Evolutionary conservation across 2,888 invertebrate genomes (phyloP).

Genomic region (Fragum whitleyi): DNA sequence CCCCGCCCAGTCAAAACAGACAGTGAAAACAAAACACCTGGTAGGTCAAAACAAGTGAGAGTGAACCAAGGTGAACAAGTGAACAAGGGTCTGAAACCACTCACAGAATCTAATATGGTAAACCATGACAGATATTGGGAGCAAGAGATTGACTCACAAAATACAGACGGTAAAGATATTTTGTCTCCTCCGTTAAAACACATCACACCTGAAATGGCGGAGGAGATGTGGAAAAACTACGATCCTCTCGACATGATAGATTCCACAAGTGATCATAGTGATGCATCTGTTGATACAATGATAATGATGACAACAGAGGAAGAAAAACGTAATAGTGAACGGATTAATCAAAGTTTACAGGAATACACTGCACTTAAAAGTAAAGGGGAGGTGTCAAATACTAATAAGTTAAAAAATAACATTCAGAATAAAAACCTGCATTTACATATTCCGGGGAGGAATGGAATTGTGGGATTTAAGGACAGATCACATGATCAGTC

Average conservation of each 20-base stretch:
- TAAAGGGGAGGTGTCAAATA: constrained; percentile 42
- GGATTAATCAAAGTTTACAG: constrained; percentile 70
- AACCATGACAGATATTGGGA: constrained; percentile 73
- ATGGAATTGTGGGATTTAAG: constrained; percentile 29
- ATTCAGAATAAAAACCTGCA: constrained; percentile 59
- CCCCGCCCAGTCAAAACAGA: constrained; percentile 45
- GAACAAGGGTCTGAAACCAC: constrained; percentile 65
- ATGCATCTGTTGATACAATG: constrained; percentile 74
- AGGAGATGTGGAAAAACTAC: constrained; percentile 71
- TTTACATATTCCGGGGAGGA: constrained; percentile 50
- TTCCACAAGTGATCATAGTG: constrained; percentile 71
- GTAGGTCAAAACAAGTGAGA: constrained; percentile 11
- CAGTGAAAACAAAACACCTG: constrained; percentile 23
- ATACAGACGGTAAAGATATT: constrained; percentile 47
- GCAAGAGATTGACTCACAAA: constrained; percentile 63
- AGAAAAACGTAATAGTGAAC: constrained; percentile 67
- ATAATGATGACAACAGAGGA: constrained; percentile 77
- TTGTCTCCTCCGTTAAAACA: constrained; percentile 71
- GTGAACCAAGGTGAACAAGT: not conserved
- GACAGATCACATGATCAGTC: constrained; percentile 13
- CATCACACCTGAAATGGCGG: constrained; percentile 69
- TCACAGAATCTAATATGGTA: constrained; percentile 73
- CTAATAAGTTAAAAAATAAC: constrained; percentile 54
- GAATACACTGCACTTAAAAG: constrained; percentile 64
- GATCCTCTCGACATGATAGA: constrained; percentile 72